phyloP scores from a whole-genome alignment of 2,888 invertebrate genomes.

The Cephus spinipes region DNA sequence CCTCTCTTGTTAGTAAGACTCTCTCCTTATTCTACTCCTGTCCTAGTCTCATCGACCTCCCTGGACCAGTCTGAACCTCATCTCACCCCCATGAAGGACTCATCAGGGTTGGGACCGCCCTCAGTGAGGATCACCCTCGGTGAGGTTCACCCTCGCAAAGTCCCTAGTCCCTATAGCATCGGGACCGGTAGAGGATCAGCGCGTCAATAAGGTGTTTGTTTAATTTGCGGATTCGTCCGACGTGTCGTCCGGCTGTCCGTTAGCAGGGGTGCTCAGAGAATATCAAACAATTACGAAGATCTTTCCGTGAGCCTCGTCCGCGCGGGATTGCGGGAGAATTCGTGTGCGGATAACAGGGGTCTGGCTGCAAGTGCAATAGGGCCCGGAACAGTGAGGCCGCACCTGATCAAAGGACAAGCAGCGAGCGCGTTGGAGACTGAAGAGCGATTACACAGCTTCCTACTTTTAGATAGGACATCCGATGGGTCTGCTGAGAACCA shows the following conservation, averaged over 20 bases:
- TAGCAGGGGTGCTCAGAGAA: conserved; percentile 7
- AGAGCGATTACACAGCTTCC: background rate
- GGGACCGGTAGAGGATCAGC: conserved; percentile 48
- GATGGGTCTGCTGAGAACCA: background rate
- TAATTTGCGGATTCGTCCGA: conserved; percentile 54
- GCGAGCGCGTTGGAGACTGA: background rate
- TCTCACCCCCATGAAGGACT: conserved; percentile 10
- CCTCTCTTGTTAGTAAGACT: conserved; percentile 8
- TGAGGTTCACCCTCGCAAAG: background rate
- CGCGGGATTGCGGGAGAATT: conserved; percentile 10
- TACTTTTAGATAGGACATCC: background rate
- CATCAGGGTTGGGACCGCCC: background rate
- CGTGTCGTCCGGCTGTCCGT: conserved; percentile 18
- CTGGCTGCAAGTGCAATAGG: background rate
- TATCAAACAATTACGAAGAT: background rate
- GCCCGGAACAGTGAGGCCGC: background rate
- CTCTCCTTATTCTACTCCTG: conserved; percentile 13
- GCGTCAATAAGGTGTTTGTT: conserved; percentile 61
- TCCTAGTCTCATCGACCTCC: conserved; percentile 16
- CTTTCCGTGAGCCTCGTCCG: conserved; percentile 7
- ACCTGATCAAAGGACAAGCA: background rate
- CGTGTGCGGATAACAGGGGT: background rate
- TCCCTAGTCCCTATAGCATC: background rate
- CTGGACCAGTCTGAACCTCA: conserved; percentile 1
- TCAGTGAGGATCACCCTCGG: conserved; percentile 9